Evolutionary conservation across 2,113 vertebrate genomes (phyloP), one percentile per base, ranked within the genome.

Genomic region (Tachuris rubrigastra): DNA sequence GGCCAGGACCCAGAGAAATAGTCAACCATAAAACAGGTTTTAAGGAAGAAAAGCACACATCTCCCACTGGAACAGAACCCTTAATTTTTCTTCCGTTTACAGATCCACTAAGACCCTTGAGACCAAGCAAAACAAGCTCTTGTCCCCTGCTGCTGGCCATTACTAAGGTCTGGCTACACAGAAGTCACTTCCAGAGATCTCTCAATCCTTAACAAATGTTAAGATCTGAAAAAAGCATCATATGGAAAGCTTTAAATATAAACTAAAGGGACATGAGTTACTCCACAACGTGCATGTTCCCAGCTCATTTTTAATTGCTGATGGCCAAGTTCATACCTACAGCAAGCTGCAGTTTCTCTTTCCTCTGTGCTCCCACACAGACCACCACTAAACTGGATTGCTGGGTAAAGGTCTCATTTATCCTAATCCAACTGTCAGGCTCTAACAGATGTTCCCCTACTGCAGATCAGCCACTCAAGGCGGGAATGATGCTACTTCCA

Each of bases 171-270:
- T 21, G 24, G 15, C 35, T 39, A 50, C 22, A 21, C 55, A 62
- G 41, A 71, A 85, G 37, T 39, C 24, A 12, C 35, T 42, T 35
- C 25, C 67, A 56, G 42, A 76, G 62, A 42, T 7, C 30, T 74
- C 72, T 24, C 50, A 37, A 37, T 28, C 63, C 55, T 41, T 28
- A 44, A 28, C 5, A 24, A 88, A 31, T 12, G n/a, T 33, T 56
- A 60, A 76, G 27, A 76, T 19, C 67, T 37, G 11, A 49, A 49
- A 67, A 52, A 28, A 73, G 13, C 14, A 33, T 1, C 0, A 0
- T 14, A 21, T 16, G 28, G 30, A 59, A 85, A 75, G 27, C 23
- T 75, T 71, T 46, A 31, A 39, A 47, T 12, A 53, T 4, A 21
- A 85, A 53, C 73, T 42, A 39, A 44, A 90, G 53, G 39, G 44